Evolutionary conservation across 2,888 invertebrate genomes (phyloP).

Genomic region (Eupithecia centaureata): DNA sequence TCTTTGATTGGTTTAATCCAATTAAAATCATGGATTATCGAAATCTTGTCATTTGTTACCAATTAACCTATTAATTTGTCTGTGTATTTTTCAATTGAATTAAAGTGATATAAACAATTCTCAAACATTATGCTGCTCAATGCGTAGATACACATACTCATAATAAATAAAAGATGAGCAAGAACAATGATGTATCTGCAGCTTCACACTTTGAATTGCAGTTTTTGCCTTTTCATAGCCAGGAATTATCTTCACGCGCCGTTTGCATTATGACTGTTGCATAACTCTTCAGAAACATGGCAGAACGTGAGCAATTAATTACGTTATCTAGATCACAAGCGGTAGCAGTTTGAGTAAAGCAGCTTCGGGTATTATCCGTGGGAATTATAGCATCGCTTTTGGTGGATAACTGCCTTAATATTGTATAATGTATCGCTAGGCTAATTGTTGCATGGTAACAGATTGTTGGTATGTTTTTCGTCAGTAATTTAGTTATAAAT

Average conservation of each 20-base stretch:
- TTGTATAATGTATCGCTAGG: constrained; percentile 67
- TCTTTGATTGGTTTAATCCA: no score
- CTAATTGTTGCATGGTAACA: constrained; percentile 75
- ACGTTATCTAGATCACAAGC: constrained; percentile 45
- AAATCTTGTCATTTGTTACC: no score
- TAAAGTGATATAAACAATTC: background rate
- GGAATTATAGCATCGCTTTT: constrained; percentile 59
- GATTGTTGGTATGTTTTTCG: constrained; percentile 15
- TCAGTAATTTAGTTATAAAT: constrained; percentile 13
- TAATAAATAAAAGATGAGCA: background rate
- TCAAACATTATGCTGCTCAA: background rate
- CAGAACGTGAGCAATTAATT: constrained; percentile 45
- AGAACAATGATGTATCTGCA: constrained; percentile 15
- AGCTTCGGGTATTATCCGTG: constrained; percentile 45
- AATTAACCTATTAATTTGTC: background rate
- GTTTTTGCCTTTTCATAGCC: constrained; percentile 30
- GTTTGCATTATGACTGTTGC: constrained; percentile 34
- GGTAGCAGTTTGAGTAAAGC: constrained; percentile 47
- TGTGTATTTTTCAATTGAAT: background rate
- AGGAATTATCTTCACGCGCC: constrained; percentile 36
- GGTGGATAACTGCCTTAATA: constrained; percentile 50
- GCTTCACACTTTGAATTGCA: constrained; percentile 23
- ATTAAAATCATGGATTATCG: background rate
- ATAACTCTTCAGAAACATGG: constrained; percentile 40
- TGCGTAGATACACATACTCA: background rate